Conservation (phyloP, 2,113 vertebrate genomes). For the Eubucco bourcierii region DNA sequence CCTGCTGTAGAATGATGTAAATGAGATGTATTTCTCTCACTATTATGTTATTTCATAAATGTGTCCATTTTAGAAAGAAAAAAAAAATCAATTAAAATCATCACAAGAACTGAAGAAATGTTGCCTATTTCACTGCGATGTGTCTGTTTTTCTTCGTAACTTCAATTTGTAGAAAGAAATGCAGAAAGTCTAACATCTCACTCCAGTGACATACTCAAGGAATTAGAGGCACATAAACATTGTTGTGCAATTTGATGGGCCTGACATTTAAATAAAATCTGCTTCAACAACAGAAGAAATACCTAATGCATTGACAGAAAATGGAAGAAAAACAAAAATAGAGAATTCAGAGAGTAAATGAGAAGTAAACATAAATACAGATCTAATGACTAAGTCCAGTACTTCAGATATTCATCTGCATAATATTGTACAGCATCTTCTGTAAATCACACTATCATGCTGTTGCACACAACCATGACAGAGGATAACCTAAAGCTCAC, state of each 20-base stretch:
- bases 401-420: background rate
- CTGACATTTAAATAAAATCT: background rate
- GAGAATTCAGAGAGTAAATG: background rate
- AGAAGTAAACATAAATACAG: background rate
- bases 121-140: background rate
- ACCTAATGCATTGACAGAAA: background rate
- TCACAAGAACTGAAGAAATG: background rate
- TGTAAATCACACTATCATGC: constrained; percentile 12
- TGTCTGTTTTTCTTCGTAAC: background rate
- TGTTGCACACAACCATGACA: background rate
- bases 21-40: background rate
- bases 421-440: background rate
- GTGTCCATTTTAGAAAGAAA: background rate
- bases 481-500: background rate
- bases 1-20: constrained; percentile 19
- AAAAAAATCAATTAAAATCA: background rate
- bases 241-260: background rate
- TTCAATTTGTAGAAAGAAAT: background rate
- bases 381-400: background rate
- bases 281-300: background rate
- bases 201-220: background rate
- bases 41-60: constrained; percentile 11
- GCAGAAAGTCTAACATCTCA: background rate
- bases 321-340: background rate
- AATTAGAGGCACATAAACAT: background rate